Percentiles rank a stretch among this genome's conserved stretches.
Evolutionary conservation across 2,797 vertebrate genomes (phyloP).

Genomic region (Synanceia verrucosa): DNA sequence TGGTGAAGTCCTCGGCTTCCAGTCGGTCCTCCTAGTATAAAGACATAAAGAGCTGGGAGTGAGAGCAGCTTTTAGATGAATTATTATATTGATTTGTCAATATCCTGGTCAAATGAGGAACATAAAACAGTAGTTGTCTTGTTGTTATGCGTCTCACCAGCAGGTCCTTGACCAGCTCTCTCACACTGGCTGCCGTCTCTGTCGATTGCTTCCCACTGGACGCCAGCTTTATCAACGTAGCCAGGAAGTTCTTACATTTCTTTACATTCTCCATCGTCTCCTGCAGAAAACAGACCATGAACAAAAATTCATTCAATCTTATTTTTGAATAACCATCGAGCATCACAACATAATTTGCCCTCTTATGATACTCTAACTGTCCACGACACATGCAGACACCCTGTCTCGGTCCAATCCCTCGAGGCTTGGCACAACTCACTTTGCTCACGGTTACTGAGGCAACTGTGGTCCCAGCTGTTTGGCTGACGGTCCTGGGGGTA

Average conservation of each 20-base stretch:
- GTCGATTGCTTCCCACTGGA: slow-evolving; percentile 94
- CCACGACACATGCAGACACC: background rate
- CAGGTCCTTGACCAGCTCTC: slow-evolving; percentile 93
- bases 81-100: background rate
- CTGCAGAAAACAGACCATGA: slow-evolving; percentile 70
- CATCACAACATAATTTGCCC: background rate
- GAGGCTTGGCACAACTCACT: slow-evolving; percentile 50
- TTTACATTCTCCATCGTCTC: slow-evolving; percentile 99
- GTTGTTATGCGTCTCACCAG: slow-evolving; percentile 91
- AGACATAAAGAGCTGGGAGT: background rate
- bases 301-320: background rate
- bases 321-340: background rate
- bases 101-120: background rate
- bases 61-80: background rate
- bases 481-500: slow-evolving; percentile 85
- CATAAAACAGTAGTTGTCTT: background rate
- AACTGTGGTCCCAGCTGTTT: slow-evolving; percentile 84
- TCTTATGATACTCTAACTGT: background rate
- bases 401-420: background rate
- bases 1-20: slow-evolving; percentile 98
- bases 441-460: slow-evolving; percentile 90
- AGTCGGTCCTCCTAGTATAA: slow-evolving; percentile 90
- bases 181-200: slow-evolving; percentile 94
- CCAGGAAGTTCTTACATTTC: slow-evolving; percentile 98
- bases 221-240: slow-evolving; percentile 96